phyloP scores from a whole-genome alignment of 2,113 vertebrate species.

The Crotalus tigris region DNA sequence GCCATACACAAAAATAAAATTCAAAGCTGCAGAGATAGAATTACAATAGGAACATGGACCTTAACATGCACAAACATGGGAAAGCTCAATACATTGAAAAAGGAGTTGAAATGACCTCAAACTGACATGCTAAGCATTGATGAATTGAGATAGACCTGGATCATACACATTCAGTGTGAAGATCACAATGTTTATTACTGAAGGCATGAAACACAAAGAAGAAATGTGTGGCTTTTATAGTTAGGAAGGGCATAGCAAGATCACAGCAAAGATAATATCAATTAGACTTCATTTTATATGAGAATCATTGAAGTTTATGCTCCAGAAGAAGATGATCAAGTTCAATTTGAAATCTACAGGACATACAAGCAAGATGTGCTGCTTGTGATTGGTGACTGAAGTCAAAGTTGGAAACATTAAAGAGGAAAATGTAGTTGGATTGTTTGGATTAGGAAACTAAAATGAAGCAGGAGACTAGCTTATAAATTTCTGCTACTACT shows the following conservation, averaged over 20 bases:
- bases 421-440: too few relatives aligned
- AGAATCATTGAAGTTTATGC: not conserved
- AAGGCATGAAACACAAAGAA: not conserved
- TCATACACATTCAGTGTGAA: not conserved
- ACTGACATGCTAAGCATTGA: not conserved
- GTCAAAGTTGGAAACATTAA: not conserved
- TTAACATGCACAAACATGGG: not conserved
- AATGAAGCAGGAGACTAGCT: too few relatives aligned
- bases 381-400: not conserved
- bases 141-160: not conserved
- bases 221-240: not conserved
- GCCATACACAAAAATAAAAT: too few relatives aligned
- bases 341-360: not conserved
- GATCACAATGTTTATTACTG: not conserved
- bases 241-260: not conserved
- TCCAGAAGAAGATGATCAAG: not conserved
- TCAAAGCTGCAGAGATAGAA: not conserved
- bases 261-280: not conserved
- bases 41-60: not conserved
- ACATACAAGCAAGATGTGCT: not conserved
- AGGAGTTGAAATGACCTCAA: not conserved
- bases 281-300: not conserved
- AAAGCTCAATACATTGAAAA: not conserved
- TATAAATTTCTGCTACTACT: too few relatives aligned
- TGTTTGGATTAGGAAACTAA: too few relatives aligned